Conservation (phyloP, 2,797 vertebrate species). For the Xiphorhynchus erythropygius region DNA sequence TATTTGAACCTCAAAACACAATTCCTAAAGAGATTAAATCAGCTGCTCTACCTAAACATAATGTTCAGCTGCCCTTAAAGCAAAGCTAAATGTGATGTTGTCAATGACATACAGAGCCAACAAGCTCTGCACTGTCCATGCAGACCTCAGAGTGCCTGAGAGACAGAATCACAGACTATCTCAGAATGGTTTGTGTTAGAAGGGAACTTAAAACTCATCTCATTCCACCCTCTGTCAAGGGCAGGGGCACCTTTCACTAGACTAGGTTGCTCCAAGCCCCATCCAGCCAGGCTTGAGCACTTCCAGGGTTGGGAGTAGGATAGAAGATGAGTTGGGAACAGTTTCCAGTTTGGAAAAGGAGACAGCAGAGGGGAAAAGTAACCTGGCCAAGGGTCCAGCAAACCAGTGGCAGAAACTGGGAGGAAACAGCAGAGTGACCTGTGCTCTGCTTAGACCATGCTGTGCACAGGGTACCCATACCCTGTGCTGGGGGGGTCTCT, state of each 20-base stretch:
- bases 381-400: background rate
- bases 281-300: background rate
- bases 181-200: background rate
- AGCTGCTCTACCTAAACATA: background rate
- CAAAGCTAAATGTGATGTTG: background rate
- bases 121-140: background rate
- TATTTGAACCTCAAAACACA: slow-evolving; percentile 15
- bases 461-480: background rate
- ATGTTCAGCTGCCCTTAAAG: slow-evolving; percentile 11
- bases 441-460: background rate
- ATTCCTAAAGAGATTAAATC: slow-evolving; percentile 30
- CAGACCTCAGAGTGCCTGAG: background rate
- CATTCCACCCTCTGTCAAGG: background rate
- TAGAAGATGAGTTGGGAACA: background rate
- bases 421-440: background rate
- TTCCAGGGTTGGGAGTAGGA: background rate
- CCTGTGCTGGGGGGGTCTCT: background rate
- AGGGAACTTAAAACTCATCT: background rate
- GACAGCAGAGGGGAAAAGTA: background rate
- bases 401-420: background rate
- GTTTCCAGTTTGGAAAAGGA: background rate
- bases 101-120: background rate
- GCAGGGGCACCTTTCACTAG: background rate
- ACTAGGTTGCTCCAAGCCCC: background rate
- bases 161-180: background rate